A percentile compares a stretch with the other conserved stretches of the same genome.
Conservation (phyloP, 2,888 invertebrate species). For the Spatulosminthurus flaviceps region DNA sequence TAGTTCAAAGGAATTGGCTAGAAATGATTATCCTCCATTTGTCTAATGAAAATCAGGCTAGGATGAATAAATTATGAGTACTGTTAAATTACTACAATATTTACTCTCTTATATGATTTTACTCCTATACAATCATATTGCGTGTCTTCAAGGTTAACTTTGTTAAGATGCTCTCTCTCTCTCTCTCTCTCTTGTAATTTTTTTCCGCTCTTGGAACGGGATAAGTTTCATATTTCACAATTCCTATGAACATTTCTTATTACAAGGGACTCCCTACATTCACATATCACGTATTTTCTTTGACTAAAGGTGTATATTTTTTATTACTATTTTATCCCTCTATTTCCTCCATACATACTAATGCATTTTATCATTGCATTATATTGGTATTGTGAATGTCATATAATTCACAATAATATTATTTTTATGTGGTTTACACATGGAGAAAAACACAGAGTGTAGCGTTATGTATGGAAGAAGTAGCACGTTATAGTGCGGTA, state of each 20-base stretch:
- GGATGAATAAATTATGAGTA: constrained; percentile 27
- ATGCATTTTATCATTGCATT: too few species aligned
- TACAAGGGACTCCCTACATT: background rate
- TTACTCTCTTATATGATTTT: background rate
- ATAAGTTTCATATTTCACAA: constrained; percentile 15
- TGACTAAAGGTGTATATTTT: background rate
- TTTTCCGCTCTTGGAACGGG: background rate
- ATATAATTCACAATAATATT: too few species aligned
- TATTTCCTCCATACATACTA: background rate
- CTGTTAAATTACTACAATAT: constrained; percentile 1
- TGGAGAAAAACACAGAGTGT: too few species aligned
- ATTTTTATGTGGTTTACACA: too few species aligned
- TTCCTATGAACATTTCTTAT: background rate
- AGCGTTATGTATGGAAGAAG: too few species aligned
- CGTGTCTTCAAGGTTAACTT: constrained; percentile 28
- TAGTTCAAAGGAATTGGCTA: background rate
- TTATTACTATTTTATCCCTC: background rate
- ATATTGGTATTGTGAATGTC: too few species aligned
- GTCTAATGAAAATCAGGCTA: constrained; percentile 23
- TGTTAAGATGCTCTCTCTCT: constrained; percentile 4
- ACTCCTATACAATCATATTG: background rate
- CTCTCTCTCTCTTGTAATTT: too few species aligned
- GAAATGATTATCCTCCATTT: constrained; percentile 7
- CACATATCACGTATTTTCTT: background rate
- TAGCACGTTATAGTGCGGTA: too few species aligned